Conservation (phyloP, 2,113 vertebrate genomes). For the Craseonycteris thonglongyai region DNA sequence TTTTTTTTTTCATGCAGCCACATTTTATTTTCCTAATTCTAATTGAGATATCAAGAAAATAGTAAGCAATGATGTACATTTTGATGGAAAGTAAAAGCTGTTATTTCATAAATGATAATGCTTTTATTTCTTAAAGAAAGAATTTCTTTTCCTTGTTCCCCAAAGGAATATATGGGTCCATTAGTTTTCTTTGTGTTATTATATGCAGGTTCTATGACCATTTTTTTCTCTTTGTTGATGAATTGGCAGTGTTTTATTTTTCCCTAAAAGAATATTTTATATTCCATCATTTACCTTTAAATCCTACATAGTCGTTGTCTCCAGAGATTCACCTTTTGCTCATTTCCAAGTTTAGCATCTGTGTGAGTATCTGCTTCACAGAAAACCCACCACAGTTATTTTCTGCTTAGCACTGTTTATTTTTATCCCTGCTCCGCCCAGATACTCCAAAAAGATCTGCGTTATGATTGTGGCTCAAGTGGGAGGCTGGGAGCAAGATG, state of each 20-base stretch:
- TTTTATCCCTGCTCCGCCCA: neutral
- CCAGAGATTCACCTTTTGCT: neutral
- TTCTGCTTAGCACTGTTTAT: slow-evolving; percentile 45
- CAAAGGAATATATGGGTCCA: neutral
- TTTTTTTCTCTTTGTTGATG: neutral
- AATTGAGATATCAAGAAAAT: neutral
- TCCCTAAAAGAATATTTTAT: neutral
- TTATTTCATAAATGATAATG: neutral
- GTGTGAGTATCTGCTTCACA: slow-evolving; percentile 7
- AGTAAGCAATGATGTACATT: neutral
- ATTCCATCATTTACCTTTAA: neutral
- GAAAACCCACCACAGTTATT: slow-evolving; percentile 14
- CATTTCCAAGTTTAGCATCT: slow-evolving; percentile 4
- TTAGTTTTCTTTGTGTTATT: neutral
- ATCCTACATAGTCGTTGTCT: neutral
- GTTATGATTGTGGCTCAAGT: slow-evolving; percentile 21
- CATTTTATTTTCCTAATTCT: slow-evolving; percentile 15
- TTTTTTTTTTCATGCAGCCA: neutral
- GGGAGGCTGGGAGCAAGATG: slow-evolving; percentile 6
- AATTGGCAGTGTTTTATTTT: neutral
- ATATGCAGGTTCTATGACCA: neutral
- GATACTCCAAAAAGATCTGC: neutral
- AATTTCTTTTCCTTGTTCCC: neutral
- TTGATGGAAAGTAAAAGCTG: neutral
- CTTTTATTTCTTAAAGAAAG: neutral